These are phyloP conservation scores for Avahi laniger DNA, from an alignment of 2,797 vertebrate species.

Conservation along the genomic window DNA sequence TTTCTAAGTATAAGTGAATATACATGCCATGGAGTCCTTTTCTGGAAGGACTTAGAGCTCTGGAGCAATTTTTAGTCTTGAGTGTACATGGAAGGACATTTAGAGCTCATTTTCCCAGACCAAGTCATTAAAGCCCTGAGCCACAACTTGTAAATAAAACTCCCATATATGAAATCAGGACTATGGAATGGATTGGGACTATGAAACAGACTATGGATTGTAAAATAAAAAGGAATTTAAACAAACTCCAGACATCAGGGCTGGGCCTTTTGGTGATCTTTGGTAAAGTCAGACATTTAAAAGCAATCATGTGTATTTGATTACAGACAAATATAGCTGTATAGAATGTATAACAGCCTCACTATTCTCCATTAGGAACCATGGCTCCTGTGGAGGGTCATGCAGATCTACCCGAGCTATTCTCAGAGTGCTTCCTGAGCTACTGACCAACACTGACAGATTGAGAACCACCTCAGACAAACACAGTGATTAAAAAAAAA, in stretches of 20 bases:
- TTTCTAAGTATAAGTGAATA: neutral
- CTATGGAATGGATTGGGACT: neutral
- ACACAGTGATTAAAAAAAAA: neutral
- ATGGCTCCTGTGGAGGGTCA: neutral
- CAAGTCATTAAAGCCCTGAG: neutral
- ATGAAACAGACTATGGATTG: neutral
- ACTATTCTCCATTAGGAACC: neutral
- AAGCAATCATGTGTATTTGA: neutral
- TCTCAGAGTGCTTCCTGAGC: neutral
- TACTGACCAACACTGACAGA: neutral
- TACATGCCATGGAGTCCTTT: neutral
- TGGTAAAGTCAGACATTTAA: conserved; percentile 33
- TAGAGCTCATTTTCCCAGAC: neutral
- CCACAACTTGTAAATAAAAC: neutral
- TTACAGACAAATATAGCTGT: neutral
- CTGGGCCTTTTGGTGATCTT: neutral
- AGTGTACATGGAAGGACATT: neutral
- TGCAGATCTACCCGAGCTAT: neutral
- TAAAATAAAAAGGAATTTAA: conserved; percentile 24
- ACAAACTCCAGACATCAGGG: neutral
- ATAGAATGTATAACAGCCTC: neutral
- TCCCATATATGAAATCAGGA: neutral
- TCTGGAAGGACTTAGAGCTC: neutral
- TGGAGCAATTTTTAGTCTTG: neutral
- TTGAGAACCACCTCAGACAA: neutral